Base-by-base conservation (phyloP, 2,113 vertebrate species). In the Notothenia rossii region DNA sequence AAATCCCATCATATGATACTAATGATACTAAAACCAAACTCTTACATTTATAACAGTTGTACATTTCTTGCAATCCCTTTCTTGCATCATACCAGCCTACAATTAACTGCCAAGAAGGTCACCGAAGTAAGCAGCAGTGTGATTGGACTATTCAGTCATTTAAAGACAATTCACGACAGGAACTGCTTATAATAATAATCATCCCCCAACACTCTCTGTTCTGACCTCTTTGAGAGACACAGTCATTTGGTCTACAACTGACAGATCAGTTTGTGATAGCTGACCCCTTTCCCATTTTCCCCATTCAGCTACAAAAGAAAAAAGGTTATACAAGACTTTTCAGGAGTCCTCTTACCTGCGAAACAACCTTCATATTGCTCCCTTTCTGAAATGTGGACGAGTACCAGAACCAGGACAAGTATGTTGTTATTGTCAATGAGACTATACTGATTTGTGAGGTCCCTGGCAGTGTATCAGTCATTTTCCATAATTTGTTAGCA, bases 1-100 rank as follows among this genome's bases (percentile, higher is more conserved):
- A n/a, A 62, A 73, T 60, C 62, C 13, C 10, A 48, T 46, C 22
- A 45, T 14, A 14, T 22, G 10, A 74, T 59, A 4, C 49, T 11
- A 29, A 36, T 9, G 20, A 69, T 65, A 45, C 33, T 45, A 43
- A 59, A 59, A 2, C 49, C 36, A 85, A 61, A 60, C 5, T 43
- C 11, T 55, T 71, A 5, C 36, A 72, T 7, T 7, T 62, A 51
- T 29, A 13, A 51, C 20, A 9, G 48, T 7, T 53, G n/a, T 22
- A 49, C 18, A 81, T 59, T 56, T 17, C 64, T 40, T 40, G 36
- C 36, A 82, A 85, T 72, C 62, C 51, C 5, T 51, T 45, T 5
- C 48, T 25, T 46, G 0, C 8, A 20, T n/a, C 15, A 25, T 62
- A 14, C 4, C 66, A 59, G 50, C 10, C n/a, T 45, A 60, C 36